Percentiles rank a stretch among this genome's conserved stretches.
Conservation (phyloP, 2,888 invertebrate genomes). For the Helleia helle region DNA sequence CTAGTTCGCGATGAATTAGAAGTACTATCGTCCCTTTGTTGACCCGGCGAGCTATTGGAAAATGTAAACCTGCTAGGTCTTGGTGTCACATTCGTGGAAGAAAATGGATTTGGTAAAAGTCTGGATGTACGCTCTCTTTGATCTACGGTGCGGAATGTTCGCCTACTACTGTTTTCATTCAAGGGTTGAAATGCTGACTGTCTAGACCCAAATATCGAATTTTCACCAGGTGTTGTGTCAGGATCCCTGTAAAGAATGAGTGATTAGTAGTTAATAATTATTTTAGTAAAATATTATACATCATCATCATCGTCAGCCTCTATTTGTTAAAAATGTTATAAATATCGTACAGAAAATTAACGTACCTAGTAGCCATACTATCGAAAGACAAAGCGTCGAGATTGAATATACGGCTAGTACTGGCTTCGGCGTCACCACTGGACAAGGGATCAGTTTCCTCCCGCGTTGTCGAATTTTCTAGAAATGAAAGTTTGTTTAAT, state of each 20-base stretch:
- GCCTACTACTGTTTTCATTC: slow-evolving; percentile 33
- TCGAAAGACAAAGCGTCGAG: slow-evolving; percentile 52
- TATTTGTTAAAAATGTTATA: neutral
- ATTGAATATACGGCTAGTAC: slow-evolving; percentile 43
- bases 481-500: neutral
- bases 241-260: slow-evolving; percentile 34
- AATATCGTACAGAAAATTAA: neutral
- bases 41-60: slow-evolving; percentile 24
- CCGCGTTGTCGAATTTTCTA: slow-evolving; percentile 2
- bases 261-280: too few species aligned
- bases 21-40: slow-evolving; percentile 24
- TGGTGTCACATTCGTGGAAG: slow-evolving; percentile 34
- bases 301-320: too few species aligned
- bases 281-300: neutral
- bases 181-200: slow-evolving; percentile 60
- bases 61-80: slow-evolving; percentile 31
- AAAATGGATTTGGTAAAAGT: slow-evolving; percentile 56
- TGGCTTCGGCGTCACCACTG: slow-evolving; percentile 33
- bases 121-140: slow-evolving; percentile 42
- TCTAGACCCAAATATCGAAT: slow-evolving; percentile 47
- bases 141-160: slow-evolving; percentile 41
- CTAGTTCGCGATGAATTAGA: slow-evolving; percentile 52
- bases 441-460: slow-evolving; percentile 1
- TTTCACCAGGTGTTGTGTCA: slow-evolving; percentile 33
- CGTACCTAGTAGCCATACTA: slow-evolving; percentile 37